A percentile compares a stretch with the other conserved stretches of the same genome.
Evolutionary conservation across 2,888 invertebrate species (phyloP).

Genomic region (Drosophila limbata): DNA sequence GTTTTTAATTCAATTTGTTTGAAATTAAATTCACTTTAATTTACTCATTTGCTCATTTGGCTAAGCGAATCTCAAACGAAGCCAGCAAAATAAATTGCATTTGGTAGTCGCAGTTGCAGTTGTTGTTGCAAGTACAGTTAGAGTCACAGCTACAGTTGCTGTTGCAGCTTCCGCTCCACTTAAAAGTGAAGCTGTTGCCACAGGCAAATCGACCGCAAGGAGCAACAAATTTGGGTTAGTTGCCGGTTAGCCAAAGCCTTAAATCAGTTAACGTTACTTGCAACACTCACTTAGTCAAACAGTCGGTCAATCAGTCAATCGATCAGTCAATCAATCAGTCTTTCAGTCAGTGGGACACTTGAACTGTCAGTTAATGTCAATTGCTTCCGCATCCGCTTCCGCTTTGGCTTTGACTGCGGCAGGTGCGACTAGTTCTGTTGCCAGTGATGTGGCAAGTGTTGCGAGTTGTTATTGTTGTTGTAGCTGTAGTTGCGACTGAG

Average conservation of each 20-base stretch:
- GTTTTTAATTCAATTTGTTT: constrained; percentile 19
- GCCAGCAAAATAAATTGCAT: constrained; percentile 22
- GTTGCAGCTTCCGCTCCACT: constrained; percentile 69
- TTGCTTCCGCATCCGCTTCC: constrained; percentile 67
- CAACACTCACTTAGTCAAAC: neutral
- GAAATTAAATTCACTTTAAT: constrained; percentile 54
- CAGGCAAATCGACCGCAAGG: constrained; percentile 20
- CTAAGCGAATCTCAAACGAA: constrained; percentile 14
- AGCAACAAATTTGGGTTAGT: constrained; percentile 55
- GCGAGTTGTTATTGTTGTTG: neutral
- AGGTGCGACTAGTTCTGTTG: neutral
- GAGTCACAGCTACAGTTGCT: constrained; percentile 15
- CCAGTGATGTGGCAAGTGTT: neutral
- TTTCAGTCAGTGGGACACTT: constrained; percentile 7
- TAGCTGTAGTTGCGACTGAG: neutral
- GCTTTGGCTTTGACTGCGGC: constrained; percentile 25
- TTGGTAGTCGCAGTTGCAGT: constrained; percentile 11
- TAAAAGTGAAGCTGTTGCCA: constrained; percentile 28
- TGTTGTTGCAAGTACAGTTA: neutral
- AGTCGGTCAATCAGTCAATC: neutral
- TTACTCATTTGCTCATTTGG: constrained; percentile 26
- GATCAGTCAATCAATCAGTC: neutral
- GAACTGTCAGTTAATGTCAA: constrained; percentile 34
- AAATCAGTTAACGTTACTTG: constrained; percentile 54
- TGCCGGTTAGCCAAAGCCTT: constrained; percentile 44